A percentile compares a stretch with the other conserved stretches of the same genome.
phyloP scores from a whole-genome alignment of 2,113 vertebrate species.

The Meles meles region DNA sequence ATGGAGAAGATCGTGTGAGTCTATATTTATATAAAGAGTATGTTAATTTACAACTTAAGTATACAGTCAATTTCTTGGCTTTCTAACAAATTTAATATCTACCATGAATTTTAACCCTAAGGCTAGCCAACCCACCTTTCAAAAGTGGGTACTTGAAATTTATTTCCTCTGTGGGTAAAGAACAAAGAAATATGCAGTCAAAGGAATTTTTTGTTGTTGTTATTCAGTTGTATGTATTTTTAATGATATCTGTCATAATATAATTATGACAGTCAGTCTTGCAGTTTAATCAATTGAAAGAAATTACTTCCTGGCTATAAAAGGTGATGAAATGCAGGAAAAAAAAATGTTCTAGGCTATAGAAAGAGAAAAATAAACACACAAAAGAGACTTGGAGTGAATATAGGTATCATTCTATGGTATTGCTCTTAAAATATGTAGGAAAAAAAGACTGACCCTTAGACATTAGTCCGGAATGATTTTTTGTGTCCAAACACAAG shows the following conservation, averaged over 20 bases:
- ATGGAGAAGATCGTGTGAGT: background rate
- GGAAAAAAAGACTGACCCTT: background rate
- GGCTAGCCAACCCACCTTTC: background rate
- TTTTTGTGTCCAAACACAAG: background rate
- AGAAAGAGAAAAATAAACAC: background rate
- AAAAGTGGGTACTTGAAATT: conserved; percentile 25
- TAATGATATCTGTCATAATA: conserved; percentile 40
- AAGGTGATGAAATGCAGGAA: background rate
- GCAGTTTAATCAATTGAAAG: background rate
- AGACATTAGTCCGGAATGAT: background rate
- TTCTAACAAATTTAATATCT: conserved; percentile 41
- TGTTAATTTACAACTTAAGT: conserved; percentile 24
- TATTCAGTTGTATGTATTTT: conserved; percentile 26
- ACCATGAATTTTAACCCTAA: conserved; percentile 23
- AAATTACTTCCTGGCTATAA: background rate
- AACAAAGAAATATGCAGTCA: background rate
- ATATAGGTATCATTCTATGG: background rate
- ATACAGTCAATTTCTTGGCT: background rate
- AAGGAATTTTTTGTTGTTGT: background rate
- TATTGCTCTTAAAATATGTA: background rate
- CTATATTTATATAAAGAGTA: background rate
- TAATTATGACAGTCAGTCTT: conserved; percentile 9
- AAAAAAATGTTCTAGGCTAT: background rate
- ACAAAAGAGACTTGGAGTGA: background rate
- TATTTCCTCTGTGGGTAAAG: conserved; percentile 36